Evolutionary conservation across 1,140 invertebrate genomes (phyloP).

Genomic region (Phymastichus coffea): DNA sequence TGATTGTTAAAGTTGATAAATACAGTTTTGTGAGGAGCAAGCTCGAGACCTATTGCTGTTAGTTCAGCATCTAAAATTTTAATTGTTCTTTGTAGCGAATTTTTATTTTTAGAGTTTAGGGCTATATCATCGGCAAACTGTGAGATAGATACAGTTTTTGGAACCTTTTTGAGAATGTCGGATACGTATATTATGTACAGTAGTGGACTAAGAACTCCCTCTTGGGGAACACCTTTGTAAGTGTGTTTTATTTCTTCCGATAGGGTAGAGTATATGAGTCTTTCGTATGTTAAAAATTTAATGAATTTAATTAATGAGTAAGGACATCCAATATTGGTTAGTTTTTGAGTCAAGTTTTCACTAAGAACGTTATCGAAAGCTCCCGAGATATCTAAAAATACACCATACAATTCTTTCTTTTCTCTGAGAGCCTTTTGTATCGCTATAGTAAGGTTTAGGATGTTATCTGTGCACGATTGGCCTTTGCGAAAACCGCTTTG

Average conservation of each 20-base stretch:
- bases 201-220: neutral
- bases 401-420: neutral
- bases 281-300: neutral
- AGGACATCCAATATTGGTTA: neutral
- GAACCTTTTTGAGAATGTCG: neutral
- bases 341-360: neutral
- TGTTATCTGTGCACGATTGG: neutral
- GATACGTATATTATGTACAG: slow-evolving; percentile 3
- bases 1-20: slow-evolving; percentile 12
- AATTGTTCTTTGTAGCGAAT: neutral
- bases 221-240: neutral
- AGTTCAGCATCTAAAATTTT: neutral
- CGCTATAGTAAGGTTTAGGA: neutral
- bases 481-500: slow-evolving; percentile 1
- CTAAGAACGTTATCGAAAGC: slow-evolving; percentile 6
- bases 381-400: neutral
- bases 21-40: slow-evolving; percentile 16
- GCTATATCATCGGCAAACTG: slow-evolving; percentile 4
- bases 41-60: neutral
- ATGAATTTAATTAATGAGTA: neutral
- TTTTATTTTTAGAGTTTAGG: neutral
- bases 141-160: neutral
- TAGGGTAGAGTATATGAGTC: neutral
- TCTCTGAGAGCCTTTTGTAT: neutral
- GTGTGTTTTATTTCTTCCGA: neutral